Evolutionary conservation across 1,140 invertebrate genomes (phyloP).

Genomic region (Drosophila watanabei): DNA sequence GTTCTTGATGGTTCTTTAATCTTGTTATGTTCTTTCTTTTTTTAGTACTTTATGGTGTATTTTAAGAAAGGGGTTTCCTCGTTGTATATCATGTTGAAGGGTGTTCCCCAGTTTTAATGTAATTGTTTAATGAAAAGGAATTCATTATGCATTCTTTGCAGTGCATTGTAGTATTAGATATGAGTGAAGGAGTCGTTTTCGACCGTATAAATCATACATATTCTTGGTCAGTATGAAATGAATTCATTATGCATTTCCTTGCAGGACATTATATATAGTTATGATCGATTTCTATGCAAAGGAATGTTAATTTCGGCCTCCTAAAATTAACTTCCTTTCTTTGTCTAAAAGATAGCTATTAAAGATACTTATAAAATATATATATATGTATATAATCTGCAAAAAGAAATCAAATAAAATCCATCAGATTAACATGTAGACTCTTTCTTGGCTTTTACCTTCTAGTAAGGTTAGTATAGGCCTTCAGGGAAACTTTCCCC

Average conservation of each 20-base stretch:
- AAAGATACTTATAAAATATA: neutral
- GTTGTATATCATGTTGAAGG: no score
- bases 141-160: neutral
- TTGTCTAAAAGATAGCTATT: neutral
- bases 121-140: neutral
- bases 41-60: neutral
- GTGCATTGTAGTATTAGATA: no score
- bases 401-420: neutral
- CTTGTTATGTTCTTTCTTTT: neutral
- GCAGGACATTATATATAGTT: no score
- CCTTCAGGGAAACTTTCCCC: constrained; percentile 32
- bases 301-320: no score
- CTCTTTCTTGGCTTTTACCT: neutral
- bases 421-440: neutral
- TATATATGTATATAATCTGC: neutral
- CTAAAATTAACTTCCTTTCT: no score
- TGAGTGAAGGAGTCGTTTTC: no score
- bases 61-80: neutral
- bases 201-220: no score
- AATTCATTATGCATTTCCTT: no score
- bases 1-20: constrained; percentile 4
- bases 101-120: neutral
- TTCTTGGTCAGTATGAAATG: no score
- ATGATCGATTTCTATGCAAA: no score
- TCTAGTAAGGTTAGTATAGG: neutral